Conservation (phyloP, 2,797 vertebrate species). For the Antrozous pallidus region DNA sequence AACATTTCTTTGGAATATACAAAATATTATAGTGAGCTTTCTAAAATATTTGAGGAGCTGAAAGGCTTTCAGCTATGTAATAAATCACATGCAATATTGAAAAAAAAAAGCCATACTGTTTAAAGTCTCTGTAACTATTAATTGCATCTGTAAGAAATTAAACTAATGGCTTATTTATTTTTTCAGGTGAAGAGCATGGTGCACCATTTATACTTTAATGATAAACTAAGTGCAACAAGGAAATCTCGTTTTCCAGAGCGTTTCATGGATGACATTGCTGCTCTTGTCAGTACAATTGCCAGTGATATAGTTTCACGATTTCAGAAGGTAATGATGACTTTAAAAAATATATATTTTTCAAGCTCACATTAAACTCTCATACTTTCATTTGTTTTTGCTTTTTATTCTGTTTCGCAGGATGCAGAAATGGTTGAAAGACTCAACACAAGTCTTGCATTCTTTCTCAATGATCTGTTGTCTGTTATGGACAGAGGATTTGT, state of each 20-base stretch:
- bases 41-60: not conserved
- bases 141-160: not conserved
- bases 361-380: not conserved
- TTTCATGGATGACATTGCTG: conserved; percentile 98
- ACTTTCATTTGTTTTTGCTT: conserved; percentile 1
- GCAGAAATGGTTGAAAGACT: conserved; percentile 97
- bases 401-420: conserved; percentile 84
- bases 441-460: conserved; percentile 97
- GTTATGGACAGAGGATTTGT: conserved; percentile 99
- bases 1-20: not conserved
- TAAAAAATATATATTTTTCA: not conserved
- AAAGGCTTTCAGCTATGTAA: not conserved
- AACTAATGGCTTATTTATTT: conserved; percentile 52
- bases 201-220: conserved; percentile 97
- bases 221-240: conserved; percentile 93
- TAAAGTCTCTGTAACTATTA: not conserved
- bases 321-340: conserved; percentile 90
- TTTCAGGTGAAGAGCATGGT: conserved; percentile 98
- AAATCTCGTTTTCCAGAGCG: conserved; percentile 98
- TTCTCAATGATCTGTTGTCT: conserved; percentile 96
- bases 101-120: not conserved
- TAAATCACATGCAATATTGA: not conserved
- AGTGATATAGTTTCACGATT: conserved; percentile 95
- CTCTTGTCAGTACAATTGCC: conserved; percentile 97
- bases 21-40: not conserved